phyloP scores from a whole-genome alignment of 2,888 invertebrate genomes.

The Notodonta dromedarius region DNA sequence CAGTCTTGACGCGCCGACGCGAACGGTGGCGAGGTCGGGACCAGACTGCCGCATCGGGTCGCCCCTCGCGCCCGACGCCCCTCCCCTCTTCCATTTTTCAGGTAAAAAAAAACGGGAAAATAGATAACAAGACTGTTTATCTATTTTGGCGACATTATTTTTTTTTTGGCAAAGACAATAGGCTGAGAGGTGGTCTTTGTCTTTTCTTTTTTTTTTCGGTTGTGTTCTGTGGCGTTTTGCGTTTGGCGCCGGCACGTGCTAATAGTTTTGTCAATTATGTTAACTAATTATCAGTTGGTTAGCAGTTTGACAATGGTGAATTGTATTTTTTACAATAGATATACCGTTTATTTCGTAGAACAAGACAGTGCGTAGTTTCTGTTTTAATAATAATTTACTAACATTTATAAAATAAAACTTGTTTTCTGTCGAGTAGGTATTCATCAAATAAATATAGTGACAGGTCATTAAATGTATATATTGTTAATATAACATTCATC shows the following conservation, averaged over 20 bases:
- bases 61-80: conserved; percentile 65
- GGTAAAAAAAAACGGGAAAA: conserved; percentile 66
- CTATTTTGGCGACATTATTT: conserved; percentile 41
- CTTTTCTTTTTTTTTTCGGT: conserved; percentile 15
- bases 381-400: too few relatives aligned
- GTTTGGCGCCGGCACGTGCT: conserved; percentile 28
- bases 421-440: too few relatives aligned
- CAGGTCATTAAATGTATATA: too few relatives aligned
- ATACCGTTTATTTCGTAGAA: too few relatives aligned
- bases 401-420: too few relatives aligned
- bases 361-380: too few relatives aligned
- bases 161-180: conserved; percentile 17
- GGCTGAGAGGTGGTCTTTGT: conserved; percentile 27
- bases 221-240: conserved; percentile 14
- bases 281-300: neutral
- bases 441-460: too few relatives aligned
- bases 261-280: conserved; percentile 15
- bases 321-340: too few relatives aligned
- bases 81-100: conserved; percentile 65
- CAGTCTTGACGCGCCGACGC: conserved; percentile 44
- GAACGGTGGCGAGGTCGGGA: conserved; percentile 56
- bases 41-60: conserved; percentile 69
- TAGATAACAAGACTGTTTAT: conserved; percentile 40
- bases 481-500: too few relatives aligned
- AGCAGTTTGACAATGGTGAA: too few relatives aligned